Percentiles rank a stretch among this genome's conserved stretches.
Conservation (phyloP, 2,797 vertebrate genomes). For the Petrocephalus sullivani region DNA sequence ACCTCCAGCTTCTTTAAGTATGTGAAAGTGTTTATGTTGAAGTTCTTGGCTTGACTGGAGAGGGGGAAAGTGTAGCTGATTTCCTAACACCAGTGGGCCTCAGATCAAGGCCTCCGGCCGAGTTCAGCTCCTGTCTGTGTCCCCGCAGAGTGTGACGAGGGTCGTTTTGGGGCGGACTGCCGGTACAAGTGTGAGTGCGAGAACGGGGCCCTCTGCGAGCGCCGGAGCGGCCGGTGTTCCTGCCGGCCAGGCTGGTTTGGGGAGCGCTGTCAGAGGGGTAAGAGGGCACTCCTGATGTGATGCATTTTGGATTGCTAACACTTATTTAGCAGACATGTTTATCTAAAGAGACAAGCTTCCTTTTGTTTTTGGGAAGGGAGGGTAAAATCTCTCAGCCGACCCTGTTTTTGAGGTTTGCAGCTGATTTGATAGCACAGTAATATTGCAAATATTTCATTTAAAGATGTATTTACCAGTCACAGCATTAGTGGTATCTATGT, state of each 20-base stretch:
- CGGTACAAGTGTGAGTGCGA: slow-evolving; percentile 56
- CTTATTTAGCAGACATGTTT: background rate
- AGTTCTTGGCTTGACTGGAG: background rate
- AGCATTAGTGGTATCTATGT: background rate
- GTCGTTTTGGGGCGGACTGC: slow-evolving; percentile 52
- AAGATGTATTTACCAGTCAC: background rate
- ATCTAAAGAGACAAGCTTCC: background rate
- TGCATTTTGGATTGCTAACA: background rate
- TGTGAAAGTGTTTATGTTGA: background rate
- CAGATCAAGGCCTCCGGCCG: background rate
- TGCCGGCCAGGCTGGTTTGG: slow-evolving; percentile 67
- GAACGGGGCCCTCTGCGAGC: slow-evolving; percentile 60
- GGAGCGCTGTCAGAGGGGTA: slow-evolving; percentile 56
- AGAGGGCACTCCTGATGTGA: slow-evolving; percentile 29
- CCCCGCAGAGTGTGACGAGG: slow-evolving; percentile 56
- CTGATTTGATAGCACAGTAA: background rate
- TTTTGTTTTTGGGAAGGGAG: background rate
- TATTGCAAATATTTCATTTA: background rate
- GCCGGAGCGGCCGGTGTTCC: slow-evolving; percentile 46
- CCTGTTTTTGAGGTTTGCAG: too few species aligned
- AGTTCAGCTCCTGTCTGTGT: background rate
- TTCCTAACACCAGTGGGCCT: background rate
- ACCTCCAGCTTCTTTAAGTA: background rate
- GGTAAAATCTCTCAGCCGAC: background rate
- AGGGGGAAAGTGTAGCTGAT: background rate